phyloP scores from a whole-genome alignment of 1,140 invertebrate genomes.

The Drosophila cardini region DNA sequence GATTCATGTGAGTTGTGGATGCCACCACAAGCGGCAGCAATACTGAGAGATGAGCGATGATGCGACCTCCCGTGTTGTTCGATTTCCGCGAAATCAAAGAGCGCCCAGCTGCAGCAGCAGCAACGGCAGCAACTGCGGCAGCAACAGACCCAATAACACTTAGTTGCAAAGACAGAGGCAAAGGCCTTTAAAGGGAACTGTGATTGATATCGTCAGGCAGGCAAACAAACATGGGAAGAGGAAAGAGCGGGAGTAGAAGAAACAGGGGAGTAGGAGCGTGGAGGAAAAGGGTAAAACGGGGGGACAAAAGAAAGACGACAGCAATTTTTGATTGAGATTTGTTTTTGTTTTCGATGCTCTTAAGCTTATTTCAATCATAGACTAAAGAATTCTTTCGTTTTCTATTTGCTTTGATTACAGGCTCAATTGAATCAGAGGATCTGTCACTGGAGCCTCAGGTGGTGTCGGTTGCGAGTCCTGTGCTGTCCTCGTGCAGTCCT shows the following conservation, averaged over 20 bases:
- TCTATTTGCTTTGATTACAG: slow-evolving; percentile 85
- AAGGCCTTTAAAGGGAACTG: slow-evolving; percentile 70
- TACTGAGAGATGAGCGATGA: slow-evolving; percentile 68
- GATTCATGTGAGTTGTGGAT: slow-evolving; percentile 15
- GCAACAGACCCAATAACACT: slow-evolving; percentile 49
- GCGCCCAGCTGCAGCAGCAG: slow-evolving; percentile 74
- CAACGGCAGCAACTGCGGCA: not conserved
- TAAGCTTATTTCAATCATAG: slow-evolving; percentile 8
- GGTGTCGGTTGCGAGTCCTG: slow-evolving; percentile 84
- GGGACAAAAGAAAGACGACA: not conserved
- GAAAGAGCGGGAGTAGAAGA: slow-evolving; percentile 1
- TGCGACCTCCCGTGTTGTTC: slow-evolving; percentile 80
- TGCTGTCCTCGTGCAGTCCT: slow-evolving; percentile 86
- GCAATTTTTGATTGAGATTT: slow-evolving; percentile 18
- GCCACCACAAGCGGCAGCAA: slow-evolving; percentile 25
- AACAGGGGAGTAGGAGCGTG: too few species aligned
- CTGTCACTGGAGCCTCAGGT: slow-evolving; percentile 88
- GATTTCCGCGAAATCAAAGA: slow-evolving; percentile 80
- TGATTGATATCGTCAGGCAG: slow-evolving; percentile 69
- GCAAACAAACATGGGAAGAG: not conserved
- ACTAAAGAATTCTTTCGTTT: slow-evolving; percentile 6
- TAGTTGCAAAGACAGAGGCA: slow-evolving; percentile 49
- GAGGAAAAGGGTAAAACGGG: not conserved
- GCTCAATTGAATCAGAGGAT: slow-evolving; percentile 91
- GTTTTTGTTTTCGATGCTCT: not conserved